These are phyloP conservation scores for Odocoileus hemionus DNA, from an alignment of 2,113 vertebrate species.

Conservation along the genomic window DNA sequence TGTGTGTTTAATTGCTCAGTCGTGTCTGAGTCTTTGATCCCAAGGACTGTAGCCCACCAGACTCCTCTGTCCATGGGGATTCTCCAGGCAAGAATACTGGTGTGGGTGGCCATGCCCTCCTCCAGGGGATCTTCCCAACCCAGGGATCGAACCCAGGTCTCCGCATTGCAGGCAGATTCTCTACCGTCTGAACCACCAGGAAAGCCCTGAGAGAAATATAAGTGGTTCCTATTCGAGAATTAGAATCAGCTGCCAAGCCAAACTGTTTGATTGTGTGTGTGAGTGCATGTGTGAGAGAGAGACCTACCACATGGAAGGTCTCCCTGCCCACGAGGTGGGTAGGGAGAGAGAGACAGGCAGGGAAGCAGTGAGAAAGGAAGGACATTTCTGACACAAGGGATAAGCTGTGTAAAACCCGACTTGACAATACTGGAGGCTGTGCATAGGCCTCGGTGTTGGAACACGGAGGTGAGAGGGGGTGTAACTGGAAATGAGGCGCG, in stretches of 20 bases:
- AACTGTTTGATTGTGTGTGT: background rate
- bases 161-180: accelerated
- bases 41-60: background rate
- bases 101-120: background rate
- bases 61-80: background rate
- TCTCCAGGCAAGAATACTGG: background rate
- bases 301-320: too few relatives aligned
- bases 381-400: background rate
- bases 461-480: too few relatives aligned
- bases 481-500: background rate
- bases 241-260: background rate
- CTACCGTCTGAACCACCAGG: background rate
- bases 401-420: background rate
- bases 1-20: background rate
- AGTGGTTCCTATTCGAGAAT: background rate
- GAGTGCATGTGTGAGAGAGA: background rate
- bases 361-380: background rate
- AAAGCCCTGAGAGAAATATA: background rate
- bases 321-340: background rate
- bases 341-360: background rate
- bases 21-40: background rate
- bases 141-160: background rate
- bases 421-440: too few relatives aligned
- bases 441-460: background rate
- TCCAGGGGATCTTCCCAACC: background rate